Percentiles rank a stretch among this genome's conserved stretches.
Evolutionary conservation across 1,140 invertebrate species (phyloP).

Genomic region (Hydropsyche tenuis): DNA sequence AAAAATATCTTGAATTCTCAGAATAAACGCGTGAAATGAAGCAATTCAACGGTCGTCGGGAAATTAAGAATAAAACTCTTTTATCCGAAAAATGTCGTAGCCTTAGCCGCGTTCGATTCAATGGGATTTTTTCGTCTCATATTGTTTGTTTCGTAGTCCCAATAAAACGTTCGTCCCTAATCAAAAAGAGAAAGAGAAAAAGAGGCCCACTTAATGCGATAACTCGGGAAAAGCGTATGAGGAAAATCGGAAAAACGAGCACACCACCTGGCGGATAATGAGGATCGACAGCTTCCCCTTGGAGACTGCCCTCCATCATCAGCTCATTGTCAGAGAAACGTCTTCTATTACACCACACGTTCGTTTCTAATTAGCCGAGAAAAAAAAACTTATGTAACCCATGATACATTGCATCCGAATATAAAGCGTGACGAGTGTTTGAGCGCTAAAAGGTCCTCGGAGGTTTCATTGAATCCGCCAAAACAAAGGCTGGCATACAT

Average conservation of each 20-base stretch:
- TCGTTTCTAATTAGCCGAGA: background rate
- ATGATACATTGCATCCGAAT: too few relatives aligned
- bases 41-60: too few relatives aligned
- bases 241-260: conserved; percentile 14
- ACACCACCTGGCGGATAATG: conserved; percentile 10
- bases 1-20: too few relatives aligned
- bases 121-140: background rate
- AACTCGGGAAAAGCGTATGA: conserved; percentile 3
- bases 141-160: background rate
- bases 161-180: background rate
- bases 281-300: background rate
- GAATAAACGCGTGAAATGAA: too few relatives aligned
- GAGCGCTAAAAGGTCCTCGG: too few relatives aligned
- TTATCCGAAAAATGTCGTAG: background rate
- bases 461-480: background rate
- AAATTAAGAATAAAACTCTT: too few relatives aligned
- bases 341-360: conserved; percentile 4
- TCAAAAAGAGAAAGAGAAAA: background rate
- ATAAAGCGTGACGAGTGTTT: too few relatives aligned
- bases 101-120: background rate
- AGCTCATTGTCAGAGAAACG: background rate
- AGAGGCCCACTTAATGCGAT: conserved; percentile 10
- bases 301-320: conserved; percentile 2
- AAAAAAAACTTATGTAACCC: too few relatives aligned
- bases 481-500: conserved; percentile 16